Base-by-base conservation (phyloP, 2,888 invertebrate genomes). In the Chymomyza fuscimana region DNA sequence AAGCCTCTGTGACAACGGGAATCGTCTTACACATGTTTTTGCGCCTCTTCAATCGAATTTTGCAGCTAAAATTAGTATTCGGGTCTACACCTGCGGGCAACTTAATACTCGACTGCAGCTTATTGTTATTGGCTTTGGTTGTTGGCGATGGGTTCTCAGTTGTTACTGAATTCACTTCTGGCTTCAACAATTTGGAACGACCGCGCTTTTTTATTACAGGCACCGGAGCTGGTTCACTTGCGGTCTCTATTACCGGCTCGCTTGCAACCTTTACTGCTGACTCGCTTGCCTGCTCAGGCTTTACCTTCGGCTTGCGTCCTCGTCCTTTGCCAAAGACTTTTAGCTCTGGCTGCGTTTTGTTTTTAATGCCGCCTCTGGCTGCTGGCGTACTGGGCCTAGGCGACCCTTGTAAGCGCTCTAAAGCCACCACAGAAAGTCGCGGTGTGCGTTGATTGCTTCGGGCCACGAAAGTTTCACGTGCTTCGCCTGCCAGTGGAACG, bases 401-500 rank as follows among this genome's bases (percentile, higher is more conserved):
- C 0, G 90, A 89, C 9, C 91, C 93, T 90, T 94, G 94, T 70
- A 94, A 87, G 74, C 94, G 93, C 87, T 94, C 94, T 50, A 94
- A 90, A 15, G 94, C 93, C 15, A 94, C 94, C 5, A 94, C 94
- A 6, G 94, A 94, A 9, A 94, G 89, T 4, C 94, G 92, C 2
- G 93, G 94, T 54, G 92, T 93, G 59, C 88, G 91, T 64, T 80
- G 79, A 50, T 91, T 92, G 65, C 87, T 89, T 16, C 95, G 92
- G 86, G 95, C 93, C 69, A 95, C 92, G 89, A 95, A 95, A 74
- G 93, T 94, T 56, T 93, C 94, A 79, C 93, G 94, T 54, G 95
- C 94, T 91, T 95, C 95, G 1, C 95, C 95, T 62, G 94, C 93
- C 90, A 94, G 94, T 0, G 95, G 95, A 25, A 95, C 95, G 74